These are phyloP conservation scores for Nematostella vectensis DNA, from an alignment of 92 coral and sea anemone genomes.

Conservation along the genomic window DNA sequence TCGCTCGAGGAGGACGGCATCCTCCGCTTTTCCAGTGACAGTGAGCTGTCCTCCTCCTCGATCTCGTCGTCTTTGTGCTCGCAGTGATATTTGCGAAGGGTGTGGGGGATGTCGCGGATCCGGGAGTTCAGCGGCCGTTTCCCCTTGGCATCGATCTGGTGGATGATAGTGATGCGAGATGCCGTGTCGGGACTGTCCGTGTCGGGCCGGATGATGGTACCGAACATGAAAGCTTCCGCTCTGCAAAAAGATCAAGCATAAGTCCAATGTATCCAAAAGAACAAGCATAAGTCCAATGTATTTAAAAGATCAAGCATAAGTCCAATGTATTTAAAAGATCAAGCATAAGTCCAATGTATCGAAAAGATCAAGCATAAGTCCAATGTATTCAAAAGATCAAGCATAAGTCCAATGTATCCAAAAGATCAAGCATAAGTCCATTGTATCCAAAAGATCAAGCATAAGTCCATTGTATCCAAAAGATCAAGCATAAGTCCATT, in stretches of 20 bases:
- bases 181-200: slow-evolving; percentile 74
- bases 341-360: too few species aligned
- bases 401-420: too few species aligned
- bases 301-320: too few species aligned
- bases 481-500: too few species aligned
- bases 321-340: too few species aligned
- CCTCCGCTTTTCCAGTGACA: background rate
- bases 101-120: slow-evolving; percentile 66
- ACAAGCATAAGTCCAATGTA: too few species aligned
- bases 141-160: slow-evolving; percentile 84
- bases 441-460: too few species aligned
- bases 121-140: slow-evolving; percentile 77
- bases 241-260: slow-evolving; percentile 45
- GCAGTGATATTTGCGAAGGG: slow-evolving; percentile 69
- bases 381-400: too few species aligned
- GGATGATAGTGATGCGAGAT: slow-evolving; percentile 75
- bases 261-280: too few species aligned
- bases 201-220: slow-evolving; percentile 79
- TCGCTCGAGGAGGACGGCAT: background rate
- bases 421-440: too few species aligned
- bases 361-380: too few species aligned
- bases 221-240: slow-evolving; percentile 74
- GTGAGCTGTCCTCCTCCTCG: background rate
- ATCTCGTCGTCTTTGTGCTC: slow-evolving; percentile 46
- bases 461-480: too few species aligned